Evolutionary conservation across 2,113 vertebrate species (phyloP).

Genomic region (Takifugu bimaculatus): DNA sequence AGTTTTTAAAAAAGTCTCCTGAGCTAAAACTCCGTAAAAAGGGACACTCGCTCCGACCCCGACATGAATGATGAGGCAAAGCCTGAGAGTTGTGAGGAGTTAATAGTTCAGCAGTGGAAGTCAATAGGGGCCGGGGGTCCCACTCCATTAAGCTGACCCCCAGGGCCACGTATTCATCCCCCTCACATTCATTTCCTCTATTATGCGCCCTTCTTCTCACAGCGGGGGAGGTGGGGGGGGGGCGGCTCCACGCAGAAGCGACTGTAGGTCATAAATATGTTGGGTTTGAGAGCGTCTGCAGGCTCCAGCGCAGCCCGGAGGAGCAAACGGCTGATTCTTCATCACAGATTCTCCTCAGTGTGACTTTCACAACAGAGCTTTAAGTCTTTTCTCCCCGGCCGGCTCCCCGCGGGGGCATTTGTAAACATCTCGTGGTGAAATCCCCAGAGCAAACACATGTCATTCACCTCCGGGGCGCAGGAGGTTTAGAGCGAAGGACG

Average conservation of each 20-base stretch:
- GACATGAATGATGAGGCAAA: constrained; percentile 91
- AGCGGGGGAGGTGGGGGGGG: constrained; percentile 79
- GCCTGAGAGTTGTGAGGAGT: constrained; percentile 89
- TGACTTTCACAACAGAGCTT: constrained; percentile 35
- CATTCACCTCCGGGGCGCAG: constrained; percentile 40
- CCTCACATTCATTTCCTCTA: constrained; percentile 97
- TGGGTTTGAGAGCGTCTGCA: constrained; percentile 40
- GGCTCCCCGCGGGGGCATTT: constrained; percentile 60
- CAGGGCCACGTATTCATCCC: constrained; percentile 93
- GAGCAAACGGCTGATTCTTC: not conserved
- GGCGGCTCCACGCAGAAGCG: constrained; percentile 80
- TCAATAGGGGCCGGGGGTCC: constrained; percentile 94
- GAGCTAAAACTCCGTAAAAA: not conserved
- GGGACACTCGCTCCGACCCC: constrained; percentile 2
- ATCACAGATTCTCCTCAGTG: constrained; percentile 39
- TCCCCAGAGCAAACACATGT: constrained; percentile 65
- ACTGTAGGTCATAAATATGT: constrained; percentile 98
- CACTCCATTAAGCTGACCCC: constrained; percentile 99
- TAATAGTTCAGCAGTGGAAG: constrained; percentile 95
- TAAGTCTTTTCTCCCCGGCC: constrained; percentile 42
- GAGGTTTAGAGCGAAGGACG: constrained; percentile 35
- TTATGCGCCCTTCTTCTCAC: constrained; percentile 92
- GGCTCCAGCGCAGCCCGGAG: constrained; percentile 73
- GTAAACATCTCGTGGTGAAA: constrained; percentile 68
- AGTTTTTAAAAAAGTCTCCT: no score